Conservation (phyloP, 2,113 vertebrate genomes). For the Nymphicus hollandicus region DNA sequence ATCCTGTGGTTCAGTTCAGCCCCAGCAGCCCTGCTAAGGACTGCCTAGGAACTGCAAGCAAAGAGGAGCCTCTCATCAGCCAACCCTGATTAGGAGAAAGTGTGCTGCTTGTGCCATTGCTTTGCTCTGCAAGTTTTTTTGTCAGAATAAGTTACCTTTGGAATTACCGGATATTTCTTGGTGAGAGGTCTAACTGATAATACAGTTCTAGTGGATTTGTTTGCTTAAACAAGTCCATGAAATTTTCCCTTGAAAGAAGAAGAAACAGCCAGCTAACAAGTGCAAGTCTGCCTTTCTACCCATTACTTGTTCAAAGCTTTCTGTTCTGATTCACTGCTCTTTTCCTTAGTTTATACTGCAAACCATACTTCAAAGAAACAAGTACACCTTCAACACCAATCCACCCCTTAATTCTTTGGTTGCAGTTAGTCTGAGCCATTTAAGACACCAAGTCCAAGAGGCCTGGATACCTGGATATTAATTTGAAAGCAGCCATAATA, state of each 20-base stretch:
- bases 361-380: not conserved
- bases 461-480: not conserved
- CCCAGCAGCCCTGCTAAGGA: not conserved
- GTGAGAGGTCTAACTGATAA: not conserved
- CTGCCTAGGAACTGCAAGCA: not conserved
- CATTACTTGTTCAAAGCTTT: not conserved
- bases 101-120: not conserved
- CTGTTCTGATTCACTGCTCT: not conserved
- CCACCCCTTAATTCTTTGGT: not conserved
- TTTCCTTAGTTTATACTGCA: not conserved
- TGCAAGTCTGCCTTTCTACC: not conserved
- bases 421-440: not conserved
- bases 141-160: not conserved
- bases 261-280: not conserved
- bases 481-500: not conserved
- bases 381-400: not conserved
- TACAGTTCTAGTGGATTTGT: not conserved
- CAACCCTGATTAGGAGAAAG: not conserved
- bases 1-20: not conserved
- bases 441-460: not conserved
- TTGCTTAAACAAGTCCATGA: not conserved
- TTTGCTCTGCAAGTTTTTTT: not conserved
- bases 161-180: not conserved
- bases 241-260: not conserved
- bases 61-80: not conserved